phyloP scores from a whole-genome alignment of 2,888 invertebrate genomes.

The Drosophila colorata region DNA sequence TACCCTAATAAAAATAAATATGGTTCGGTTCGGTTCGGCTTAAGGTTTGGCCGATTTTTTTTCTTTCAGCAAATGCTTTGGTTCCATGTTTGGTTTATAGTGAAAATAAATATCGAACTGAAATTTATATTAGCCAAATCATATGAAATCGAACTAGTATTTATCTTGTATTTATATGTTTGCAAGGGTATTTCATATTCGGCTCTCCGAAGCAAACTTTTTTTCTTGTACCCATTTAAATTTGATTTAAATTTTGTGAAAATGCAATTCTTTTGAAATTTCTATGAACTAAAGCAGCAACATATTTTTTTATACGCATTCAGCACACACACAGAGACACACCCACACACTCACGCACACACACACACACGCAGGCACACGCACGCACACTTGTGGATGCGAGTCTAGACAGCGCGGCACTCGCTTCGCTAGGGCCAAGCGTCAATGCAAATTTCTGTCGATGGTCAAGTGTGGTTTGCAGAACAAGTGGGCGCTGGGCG shows the following conservation, averaged over 20 bases:
- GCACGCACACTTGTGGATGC: constrained; percentile 1
- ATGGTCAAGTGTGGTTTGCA: constrained; percentile 54
- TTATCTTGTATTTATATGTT: too few relatives aligned
- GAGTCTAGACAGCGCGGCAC: constrained; percentile 32
- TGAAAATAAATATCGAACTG: too few relatives aligned
- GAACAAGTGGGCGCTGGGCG: constrained; percentile 2
- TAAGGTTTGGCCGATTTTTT: too few relatives aligned
- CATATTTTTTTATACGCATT: constrained; percentile 18
- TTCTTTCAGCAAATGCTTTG: too few relatives aligned
- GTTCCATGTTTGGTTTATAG: too few relatives aligned
- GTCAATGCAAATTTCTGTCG: constrained; percentile 34
- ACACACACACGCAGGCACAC: constrained; percentile 4
- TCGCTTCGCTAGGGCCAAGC: not conserved
- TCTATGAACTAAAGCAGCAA: not conserved
- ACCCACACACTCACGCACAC: constrained; percentile 4
- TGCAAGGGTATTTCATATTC: too few relatives aligned
- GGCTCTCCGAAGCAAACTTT: too few relatives aligned
- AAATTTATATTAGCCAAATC: too few relatives aligned
- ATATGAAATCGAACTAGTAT: too few relatives aligned
- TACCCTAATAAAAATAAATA: too few relatives aligned
- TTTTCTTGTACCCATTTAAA: constrained; percentile 1
- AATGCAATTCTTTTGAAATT: constrained; percentile 1
- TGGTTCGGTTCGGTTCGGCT: too few relatives aligned
- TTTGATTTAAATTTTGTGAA: constrained; percentile 29
- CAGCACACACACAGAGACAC: not conserved